Conservation (phyloP, 2,113 vertebrate genomes). For the Varanus salvator region DNA sequence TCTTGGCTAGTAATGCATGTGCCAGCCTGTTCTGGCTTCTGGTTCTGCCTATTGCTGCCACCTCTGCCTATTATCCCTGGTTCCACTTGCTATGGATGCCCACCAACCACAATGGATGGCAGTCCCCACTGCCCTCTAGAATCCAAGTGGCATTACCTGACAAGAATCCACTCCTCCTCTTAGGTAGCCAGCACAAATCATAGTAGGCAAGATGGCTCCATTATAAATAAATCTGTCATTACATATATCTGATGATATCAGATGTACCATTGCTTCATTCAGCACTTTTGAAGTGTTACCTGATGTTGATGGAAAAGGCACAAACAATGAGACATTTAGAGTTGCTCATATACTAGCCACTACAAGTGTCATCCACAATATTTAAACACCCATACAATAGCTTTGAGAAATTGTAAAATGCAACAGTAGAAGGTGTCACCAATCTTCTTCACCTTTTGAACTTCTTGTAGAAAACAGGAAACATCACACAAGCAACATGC, state of each 20-base stretch:
- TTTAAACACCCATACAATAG: not conserved
- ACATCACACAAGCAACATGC: not conserved
- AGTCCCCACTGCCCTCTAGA: not conserved
- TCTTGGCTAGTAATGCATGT: too few species aligned
- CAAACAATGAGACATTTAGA: not conserved
- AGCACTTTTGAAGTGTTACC: slow-evolving; percentile 77
- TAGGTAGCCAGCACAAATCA: slow-evolving; percentile 90
- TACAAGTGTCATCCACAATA: not conserved
- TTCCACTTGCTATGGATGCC: not conserved
- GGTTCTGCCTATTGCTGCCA: not conserved
- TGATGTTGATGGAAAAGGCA: slow-evolving; percentile 51
- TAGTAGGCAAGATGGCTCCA: slow-evolving; percentile 78
- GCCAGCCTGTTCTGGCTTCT: too few species aligned
- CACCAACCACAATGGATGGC: not conserved
- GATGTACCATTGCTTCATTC: slow-evolving; percentile 77
- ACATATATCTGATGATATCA: slow-evolving; percentile 80
- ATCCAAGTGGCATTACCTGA: slow-evolving; percentile 79
- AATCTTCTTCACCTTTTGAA: not conserved
- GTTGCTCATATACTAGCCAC: not conserved
- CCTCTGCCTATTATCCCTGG: not conserved
- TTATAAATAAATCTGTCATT: slow-evolving; percentile 75
- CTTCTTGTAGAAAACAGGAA: not conserved
- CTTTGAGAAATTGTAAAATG: not conserved
- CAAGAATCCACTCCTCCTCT: slow-evolving; percentile 85
- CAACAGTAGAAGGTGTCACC: not conserved